phyloP scores from a whole-genome alignment of 2,113 vertebrate genomes.

The Muntiacus reevesi region DNA sequence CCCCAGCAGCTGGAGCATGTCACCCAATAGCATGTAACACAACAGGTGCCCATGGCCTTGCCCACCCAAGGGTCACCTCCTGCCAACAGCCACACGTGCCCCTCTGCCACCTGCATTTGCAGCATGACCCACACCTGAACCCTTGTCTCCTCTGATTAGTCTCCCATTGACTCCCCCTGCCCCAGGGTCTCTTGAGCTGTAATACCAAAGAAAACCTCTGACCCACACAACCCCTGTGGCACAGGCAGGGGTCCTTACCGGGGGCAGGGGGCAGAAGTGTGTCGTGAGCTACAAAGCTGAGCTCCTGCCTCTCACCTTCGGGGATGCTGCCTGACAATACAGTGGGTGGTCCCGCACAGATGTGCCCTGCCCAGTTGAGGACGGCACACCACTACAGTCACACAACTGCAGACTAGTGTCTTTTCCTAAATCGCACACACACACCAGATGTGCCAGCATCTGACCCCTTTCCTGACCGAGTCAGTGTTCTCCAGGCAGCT shows the following conservation, averaged over 20 bases:
- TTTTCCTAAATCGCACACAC: neutral
- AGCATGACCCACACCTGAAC: neutral
- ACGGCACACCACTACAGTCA: neutral
- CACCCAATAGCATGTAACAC: neutral
- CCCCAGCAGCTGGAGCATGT: neutral
- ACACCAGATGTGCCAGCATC: neutral
- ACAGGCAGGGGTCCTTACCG: neutral
- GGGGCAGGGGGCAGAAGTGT: neutral
- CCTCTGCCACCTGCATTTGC: neutral
- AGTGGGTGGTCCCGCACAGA: no score
- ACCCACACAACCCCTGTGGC: neutral
- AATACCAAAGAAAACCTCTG: neutral
- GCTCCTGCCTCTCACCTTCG: neutral
- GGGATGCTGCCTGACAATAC: neutral
- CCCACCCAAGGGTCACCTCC: neutral
- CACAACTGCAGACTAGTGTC: neutral
- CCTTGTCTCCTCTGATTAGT: neutral
- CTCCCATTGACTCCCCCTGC: neutral
- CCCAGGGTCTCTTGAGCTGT: neutral
- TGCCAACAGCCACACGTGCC: neutral
- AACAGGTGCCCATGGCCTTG: neutral
- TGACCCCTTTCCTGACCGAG: neutral
- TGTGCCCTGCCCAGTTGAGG: neutral
- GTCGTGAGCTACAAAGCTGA: neutral
- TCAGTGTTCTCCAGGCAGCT: neutral